Base-by-base conservation (phyloP, 23 tunicate genomes). In the Halocynthia roretzi region DNA sequence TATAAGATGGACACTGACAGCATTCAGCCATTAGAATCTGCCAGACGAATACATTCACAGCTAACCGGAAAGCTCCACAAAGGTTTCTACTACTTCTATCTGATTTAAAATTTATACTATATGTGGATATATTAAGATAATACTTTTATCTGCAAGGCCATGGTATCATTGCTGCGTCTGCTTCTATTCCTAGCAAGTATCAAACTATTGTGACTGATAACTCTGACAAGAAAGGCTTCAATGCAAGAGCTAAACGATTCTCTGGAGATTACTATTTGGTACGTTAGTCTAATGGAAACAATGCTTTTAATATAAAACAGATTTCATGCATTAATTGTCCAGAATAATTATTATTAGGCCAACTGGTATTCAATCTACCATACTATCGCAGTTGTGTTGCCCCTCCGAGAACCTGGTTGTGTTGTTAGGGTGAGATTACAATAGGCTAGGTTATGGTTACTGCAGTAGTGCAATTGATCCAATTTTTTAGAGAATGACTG, bases 101-200 rank as follows among this genome's bases (percentile, higher is more conserved):
- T 19, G 2, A 18, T 67, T 19, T 67, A 15, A 11, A 67, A 21
- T 19, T 11, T 67, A 12, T 12, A 15, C 12, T 49, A 67, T 71
- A 15, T 71, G 21, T 44, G 77, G 44, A 71, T 31, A 20, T 69
- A 11, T 72, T 58, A 14, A 14, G 2, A 14, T 58, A 58, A n/a
- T 14, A 58, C 14, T 21, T 15, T 10, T 40, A 11, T 48, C 10
- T 53, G 19, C 11, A 15, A 88, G 96, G 88, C 12, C 88, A 89
- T 80, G 96, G 96, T 21, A 79, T 89, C 20, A 78, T 83, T 8
- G 97, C 97, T 54, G 97, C 97, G 8, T 71, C 97, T 5, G 83
- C 98, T 51, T 92, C 98, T 8, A 92, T 92, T 19, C 98, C 98
- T 50, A 86, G 83, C 57, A 85, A 82, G 83, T 92, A 86, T 61